These are phyloP conservation scores for Nanger granti DNA, from an alignment of 2,113 vertebrate species.

Conservation along the genomic window DNA sequence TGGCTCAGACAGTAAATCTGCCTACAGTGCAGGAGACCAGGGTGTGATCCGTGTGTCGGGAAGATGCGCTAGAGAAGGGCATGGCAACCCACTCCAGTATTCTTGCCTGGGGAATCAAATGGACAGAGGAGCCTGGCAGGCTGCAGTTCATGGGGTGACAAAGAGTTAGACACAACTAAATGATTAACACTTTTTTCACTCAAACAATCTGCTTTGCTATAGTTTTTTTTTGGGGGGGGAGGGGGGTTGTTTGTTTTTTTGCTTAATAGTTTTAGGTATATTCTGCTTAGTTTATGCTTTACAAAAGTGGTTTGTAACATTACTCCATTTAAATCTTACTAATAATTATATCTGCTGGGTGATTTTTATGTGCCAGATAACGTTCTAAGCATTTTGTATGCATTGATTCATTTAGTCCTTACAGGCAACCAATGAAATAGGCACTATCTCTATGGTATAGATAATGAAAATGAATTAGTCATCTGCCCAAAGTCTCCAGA, in stretches of 20 bases:
- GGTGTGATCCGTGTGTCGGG: rapidly evolving
- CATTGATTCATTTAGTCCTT: not conserved
- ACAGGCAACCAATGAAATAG: not conserved
- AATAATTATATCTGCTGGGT: not conserved
- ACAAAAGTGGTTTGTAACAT: not conserved
- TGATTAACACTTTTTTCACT: not conserved
- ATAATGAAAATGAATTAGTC: not conserved
- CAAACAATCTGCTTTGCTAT: not conserved
- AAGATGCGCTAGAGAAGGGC: not conserved
- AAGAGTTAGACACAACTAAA: not conserved
- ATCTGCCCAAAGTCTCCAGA: not conserved
- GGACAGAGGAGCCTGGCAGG: not conserved
- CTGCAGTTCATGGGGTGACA: not conserved
- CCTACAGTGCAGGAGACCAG: not conserved
- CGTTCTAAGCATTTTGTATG: not conserved
- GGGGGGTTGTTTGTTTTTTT: not conserved
- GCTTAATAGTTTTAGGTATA: not conserved
- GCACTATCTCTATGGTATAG: not conserved
- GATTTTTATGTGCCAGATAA: not conserved
- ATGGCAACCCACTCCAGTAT: not conserved
- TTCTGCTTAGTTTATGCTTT: not conserved
- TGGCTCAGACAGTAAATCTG: not conserved
- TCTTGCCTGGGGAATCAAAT: not conserved
- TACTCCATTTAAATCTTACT: not conserved
- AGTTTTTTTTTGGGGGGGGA: rapidly evolving